These are phyloP conservation scores for Psilopogon haemacephalus DNA, from an alignment of 2,113 vertebrate genomes.

Conservation along the genomic window DNA sequence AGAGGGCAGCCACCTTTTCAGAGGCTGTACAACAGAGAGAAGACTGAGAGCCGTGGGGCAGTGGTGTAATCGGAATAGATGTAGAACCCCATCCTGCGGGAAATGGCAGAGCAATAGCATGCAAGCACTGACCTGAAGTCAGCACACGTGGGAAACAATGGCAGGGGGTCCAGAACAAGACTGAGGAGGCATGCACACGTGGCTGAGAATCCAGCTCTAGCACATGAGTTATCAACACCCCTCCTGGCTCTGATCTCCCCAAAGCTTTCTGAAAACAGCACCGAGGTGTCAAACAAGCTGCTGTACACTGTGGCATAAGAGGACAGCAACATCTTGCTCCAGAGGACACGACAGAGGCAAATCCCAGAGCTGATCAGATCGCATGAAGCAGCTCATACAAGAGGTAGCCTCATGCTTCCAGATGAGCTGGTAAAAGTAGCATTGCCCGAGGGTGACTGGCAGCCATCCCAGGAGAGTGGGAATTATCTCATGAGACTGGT, in stretches of 20 bases:
- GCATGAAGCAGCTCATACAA: background rate
- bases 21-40: background rate
- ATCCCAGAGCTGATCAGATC: background rate
- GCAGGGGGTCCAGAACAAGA: background rate
- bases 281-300: background rate
- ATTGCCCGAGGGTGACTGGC: background rate
- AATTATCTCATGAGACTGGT: background rate
- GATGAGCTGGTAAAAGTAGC: background rate
- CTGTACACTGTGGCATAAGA: background rate
- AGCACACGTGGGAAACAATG: rapidly evolving
- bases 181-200: background rate
- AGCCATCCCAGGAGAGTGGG: background rate
- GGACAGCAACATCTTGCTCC: background rate
- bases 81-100: background rate
- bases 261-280: background rate
- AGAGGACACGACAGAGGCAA: background rate
- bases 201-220: background rate
- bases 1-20: background rate
- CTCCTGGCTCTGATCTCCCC: background rate
- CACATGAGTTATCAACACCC: rapidly evolving
- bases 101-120: background rate
- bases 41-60: background rate
- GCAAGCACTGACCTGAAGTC: background rate
- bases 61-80: rapidly evolving
- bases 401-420: background rate